Evolutionary conservation across 1,140 invertebrate genomes (phyloP).

Genomic region (Heliconius hermathena): DNA sequence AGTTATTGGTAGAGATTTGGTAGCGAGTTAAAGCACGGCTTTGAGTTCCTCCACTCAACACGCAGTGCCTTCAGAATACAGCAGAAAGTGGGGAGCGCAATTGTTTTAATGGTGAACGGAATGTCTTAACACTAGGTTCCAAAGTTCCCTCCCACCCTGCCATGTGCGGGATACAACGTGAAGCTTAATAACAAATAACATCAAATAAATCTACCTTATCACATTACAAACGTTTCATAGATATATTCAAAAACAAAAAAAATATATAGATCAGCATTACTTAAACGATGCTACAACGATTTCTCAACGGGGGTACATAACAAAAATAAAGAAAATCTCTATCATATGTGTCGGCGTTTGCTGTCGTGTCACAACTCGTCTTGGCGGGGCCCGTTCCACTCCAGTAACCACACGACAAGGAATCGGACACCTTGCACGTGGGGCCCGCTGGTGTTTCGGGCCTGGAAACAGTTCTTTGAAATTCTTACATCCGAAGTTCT

Average conservation of each 20-base stretch:
- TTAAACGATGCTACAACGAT: conserved; percentile 5
- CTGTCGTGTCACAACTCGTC: conserved; percentile 73
- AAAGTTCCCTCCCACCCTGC: too few species aligned
- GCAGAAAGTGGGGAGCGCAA: too few species aligned
- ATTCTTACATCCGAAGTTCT: conserved; percentile 1
- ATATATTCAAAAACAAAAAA: not conserved
- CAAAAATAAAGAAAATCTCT: conserved; percentile 62
- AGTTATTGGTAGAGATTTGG: too few species aligned
- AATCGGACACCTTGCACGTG: conserved; percentile 69
- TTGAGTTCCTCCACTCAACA: too few species aligned
- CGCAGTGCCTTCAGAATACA: too few species aligned
- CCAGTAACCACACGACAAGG: conserved; percentile 62
- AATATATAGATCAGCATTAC: not conserved
- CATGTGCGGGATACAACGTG: too few species aligned
- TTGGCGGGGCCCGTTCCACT: conserved; percentile 60
- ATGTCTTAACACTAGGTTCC: too few species aligned
- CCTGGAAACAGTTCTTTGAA: conserved; percentile 20
- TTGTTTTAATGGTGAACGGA: too few species aligned
- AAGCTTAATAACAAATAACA: too few species aligned
- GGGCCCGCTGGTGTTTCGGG: conserved; percentile 38
- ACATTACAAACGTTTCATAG: not conserved
- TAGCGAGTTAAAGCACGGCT: too few species aligned
- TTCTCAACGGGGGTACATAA: conserved; percentile 50
- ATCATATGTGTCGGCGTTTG: conserved; percentile 59
- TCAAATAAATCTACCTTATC: too few species aligned